Conservation (phyloP, 2,888 invertebrate genomes). For the Noctuana brunneofusca region DNA sequence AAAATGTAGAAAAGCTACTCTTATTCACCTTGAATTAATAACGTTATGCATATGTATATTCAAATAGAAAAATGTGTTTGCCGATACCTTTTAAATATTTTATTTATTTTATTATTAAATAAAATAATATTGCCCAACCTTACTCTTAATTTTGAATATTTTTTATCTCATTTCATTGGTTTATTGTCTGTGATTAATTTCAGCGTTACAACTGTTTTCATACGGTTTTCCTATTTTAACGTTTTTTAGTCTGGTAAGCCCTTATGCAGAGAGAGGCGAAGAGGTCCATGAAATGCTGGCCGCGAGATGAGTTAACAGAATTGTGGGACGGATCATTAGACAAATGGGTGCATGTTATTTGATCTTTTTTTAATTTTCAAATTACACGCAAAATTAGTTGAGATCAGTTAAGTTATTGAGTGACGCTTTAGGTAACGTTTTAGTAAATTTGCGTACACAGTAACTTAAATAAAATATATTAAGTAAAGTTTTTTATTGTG, state of each 20-base stretch:
- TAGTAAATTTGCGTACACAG: neutral
- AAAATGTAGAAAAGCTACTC: too few species aligned
- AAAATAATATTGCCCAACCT: too few species aligned
- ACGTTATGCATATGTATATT: too few species aligned
- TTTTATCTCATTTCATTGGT: too few species aligned
- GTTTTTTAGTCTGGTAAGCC: neutral
- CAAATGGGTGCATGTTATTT: constrained; percentile 32
- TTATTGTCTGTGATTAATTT: neutral
- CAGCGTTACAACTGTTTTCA: neutral
- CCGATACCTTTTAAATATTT: too few species aligned
- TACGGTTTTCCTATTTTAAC: neutral
- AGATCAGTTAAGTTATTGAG: neutral
- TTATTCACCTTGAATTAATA: too few species aligned
- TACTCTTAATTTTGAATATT: too few species aligned
- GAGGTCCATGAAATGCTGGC: constrained; percentile 11
- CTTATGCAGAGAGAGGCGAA: constrained; percentile 2
- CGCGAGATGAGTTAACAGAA: constrained; percentile 31
- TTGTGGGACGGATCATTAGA: constrained; percentile 33
- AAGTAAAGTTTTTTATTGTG: too few species aligned
- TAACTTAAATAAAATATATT: neutral
- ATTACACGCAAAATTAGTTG: constrained; percentile 24
- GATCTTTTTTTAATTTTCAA: constrained; percentile 31
- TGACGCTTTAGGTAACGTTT: neutral
- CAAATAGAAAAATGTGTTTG: too few species aligned
- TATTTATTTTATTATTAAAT: too few species aligned